These are phyloP conservation scores for Drosophila mimetica DNA, from an alignment of 2,888 invertebrate species.

Conservation along the genomic window DNA sequence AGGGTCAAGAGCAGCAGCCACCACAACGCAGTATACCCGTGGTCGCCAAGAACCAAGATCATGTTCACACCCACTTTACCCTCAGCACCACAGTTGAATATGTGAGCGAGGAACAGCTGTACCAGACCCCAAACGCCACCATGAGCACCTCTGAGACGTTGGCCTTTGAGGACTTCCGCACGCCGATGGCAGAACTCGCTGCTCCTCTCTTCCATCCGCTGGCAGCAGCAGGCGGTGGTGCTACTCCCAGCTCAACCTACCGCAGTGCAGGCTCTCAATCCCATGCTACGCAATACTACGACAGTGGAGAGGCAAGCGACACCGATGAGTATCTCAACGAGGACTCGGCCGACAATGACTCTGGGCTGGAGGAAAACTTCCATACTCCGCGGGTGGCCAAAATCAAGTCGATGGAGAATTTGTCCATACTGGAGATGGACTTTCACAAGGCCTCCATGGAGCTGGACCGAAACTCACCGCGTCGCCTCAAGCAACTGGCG, in stretches of 20 bases:
- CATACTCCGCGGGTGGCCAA: constrained; percentile 83
- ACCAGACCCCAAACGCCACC: constrained; percentile 83
- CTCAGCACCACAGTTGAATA: constrained; percentile 66
- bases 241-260: constrained; percentile 69
- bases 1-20: constrained; percentile 40
- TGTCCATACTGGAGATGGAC: constrained; percentile 83
- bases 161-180: constrained; percentile 81
- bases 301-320: constrained; percentile 67
- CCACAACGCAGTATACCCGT: not conserved
- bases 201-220: constrained; percentile 47
- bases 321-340: constrained; percentile 63
- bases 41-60: constrained; percentile 8
- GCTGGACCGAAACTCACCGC: constrained; percentile 83
- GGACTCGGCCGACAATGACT: constrained; percentile 81
- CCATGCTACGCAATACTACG: constrained; percentile 69
- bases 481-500: constrained; percentile 78
- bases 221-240: constrained; percentile 17
- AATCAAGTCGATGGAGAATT: constrained; percentile 84
- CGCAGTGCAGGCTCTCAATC: constrained; percentile 65
- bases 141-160: constrained; percentile 64
- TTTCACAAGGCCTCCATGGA: constrained; percentile 83
- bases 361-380: constrained; percentile 83
- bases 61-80: constrained; percentile 32
- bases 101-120: constrained; percentile 76
- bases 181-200: constrained; percentile 82